Base-by-base conservation (phyloP, 2,888 invertebrate genomes). In the Microplitis manilae region DNA sequence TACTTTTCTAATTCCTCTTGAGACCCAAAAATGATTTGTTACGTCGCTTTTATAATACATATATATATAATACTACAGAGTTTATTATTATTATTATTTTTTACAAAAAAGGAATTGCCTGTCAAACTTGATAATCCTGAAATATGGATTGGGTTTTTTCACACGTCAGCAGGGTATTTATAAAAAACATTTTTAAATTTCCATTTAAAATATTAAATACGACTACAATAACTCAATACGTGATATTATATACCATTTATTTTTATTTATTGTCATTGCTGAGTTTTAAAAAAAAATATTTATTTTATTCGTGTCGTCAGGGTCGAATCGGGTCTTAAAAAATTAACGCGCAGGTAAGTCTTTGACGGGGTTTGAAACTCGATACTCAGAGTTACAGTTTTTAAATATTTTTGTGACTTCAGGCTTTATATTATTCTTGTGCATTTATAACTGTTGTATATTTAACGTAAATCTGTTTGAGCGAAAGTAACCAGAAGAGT, bases 81-180 rank as follows among this genome's bases (percentile, higher is more conserved):
- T 30, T 30, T 5, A 6, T 39, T 38, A 38, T 20, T 30, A 13
- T 30, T 39, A 30, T 30, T 30, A 17, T 68, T 68, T 50, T 17
- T 41, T 8, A 50, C 4, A 41, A 40, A 68, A 38, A 68, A 7
- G 41, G 8, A 39, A 17, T 20, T 41, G 68, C 17, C 68, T 41
- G 50, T 13, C 41, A 69, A 15, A 59, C 20, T 13, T 15, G 17
- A 50, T 75, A 70, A 75, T 75, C 65, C 64, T 70, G 30, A 70
- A 65, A 38, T 13, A 67, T 75, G 70, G 70, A 15, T 30, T 69
- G 41, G 69, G 64, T 13, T 64, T 75, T 68, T 75, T 75, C 70
- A 50, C 40, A 20, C 69, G 61, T 69, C 69, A 75, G 62, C 70
- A 30, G 68, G 50, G 38, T 62, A 62, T 62, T 15, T 62, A 15